Evolutionary conservation across 2,113 vertebrate species (phyloP), one percentile per base, ranked within the genome.

Genomic region (Microtus oregoni): DNA sequence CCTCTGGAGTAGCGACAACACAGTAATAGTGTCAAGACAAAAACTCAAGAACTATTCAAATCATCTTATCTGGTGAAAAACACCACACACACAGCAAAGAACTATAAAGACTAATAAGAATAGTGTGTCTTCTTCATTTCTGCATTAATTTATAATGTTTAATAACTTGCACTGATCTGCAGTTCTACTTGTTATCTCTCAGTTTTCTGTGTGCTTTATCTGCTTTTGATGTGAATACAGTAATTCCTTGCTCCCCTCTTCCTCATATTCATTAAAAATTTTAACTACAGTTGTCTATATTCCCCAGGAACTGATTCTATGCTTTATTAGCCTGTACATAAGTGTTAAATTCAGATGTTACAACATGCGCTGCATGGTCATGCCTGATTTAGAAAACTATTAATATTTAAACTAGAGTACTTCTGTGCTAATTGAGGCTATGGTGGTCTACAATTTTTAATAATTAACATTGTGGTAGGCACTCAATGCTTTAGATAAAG

Each of bases 291-390:
- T n/a, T 92, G 52, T 61, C 38, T 89, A 0, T 87, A 81, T 86
- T 86, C 86, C 32, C 86, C 20, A 89, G n/a, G 6, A 35, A 44
- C 50, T 44, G 8, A 50, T 65, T 73, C n/a, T 32, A 22, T 87
- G 88, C 50, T 50, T 82, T 92, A 38, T 28, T 70, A 93, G 41
- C 41, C 35, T 89, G 41, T 41, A 77, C 68, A 55, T 86, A 92
- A 61, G 44, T 50, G 61, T 32, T 96, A 61, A 91, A 73, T 82
- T 88, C 92, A 73, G 35, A 86, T 65, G 41, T 81, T 41, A 86
- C 67, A 82, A 44, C 81, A 87, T 44, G 47, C 50, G 4, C 32
- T 87, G 52, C 6, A 14, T 3, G 44, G 2, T 47, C 44, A 94
- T 50, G 32, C 65, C 58, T 1, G 70, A 3, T 73, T 50, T 26